Evolutionary conservation across 2,888 invertebrate genomes (phyloP), one percentile per base, ranked within the genome.

Genomic region (Podotricha telesiphe): DNA sequence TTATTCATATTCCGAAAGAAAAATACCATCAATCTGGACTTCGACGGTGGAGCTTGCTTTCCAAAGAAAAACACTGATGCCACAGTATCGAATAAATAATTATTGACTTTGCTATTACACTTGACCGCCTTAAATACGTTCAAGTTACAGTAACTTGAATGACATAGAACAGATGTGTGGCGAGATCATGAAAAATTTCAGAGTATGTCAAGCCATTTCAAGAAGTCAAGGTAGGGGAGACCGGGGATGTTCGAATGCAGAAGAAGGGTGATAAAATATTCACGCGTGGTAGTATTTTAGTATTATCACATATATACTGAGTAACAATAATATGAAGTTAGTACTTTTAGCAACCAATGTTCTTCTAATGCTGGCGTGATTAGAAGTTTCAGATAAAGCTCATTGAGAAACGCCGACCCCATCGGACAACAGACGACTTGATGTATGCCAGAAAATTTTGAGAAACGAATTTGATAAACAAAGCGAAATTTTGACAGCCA

Each of bases 1-100:
- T 58, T 58, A 58, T 58, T 42, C 15, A 58, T 58, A 58, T 58
- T 58, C 42, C 20, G 6, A 58, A 58, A 58, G 42, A 20, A 40
- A 40, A 42, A 58, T 58, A 58, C 58, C 58, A 58, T 58, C 2
- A 20, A 13, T 15, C 15, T 19, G 20, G 58, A 58, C 58, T 58
- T 7, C 58, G 20, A 40, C 19, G 20, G 13, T 15, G 13, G 15
- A 58, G 2, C 19, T 19, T 13, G 20, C 19, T 15, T 40, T 37
- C 40, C 56, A 20, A 37, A 20, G n/a, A 20, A 8, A 37, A 56
- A 37, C n/a, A 19, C 13, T 8, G 20, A 40, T 15, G 20, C 19
- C 40, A 42, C 58, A 58, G 37, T 40, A 40, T 58, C 20, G 20
- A 20, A 51, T 8, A 51, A 51, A 51, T 47, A 28, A 10, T n/a